Evolutionary conservation across 2,113 vertebrate genomes (phyloP).

Genomic region (Xenopus tropicalis): UCB_Xtro_10.0 CM004443.2:41131501-41132000

Average conservation of each 20-base stretch:
- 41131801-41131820: neutral
- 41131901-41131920: no score
- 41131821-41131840: neutral
- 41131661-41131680: conserved; percentile 7
- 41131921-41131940: no score
- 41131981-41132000: no score
- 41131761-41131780: neutral
- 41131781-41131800: neutral
- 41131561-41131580: conserved; percentile 32
- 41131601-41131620: conserved; percentile 21
- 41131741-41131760: neutral
- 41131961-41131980: no score
- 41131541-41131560: conserved; percentile 39
- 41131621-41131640: neutral
- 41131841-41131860: no score
- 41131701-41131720: conserved; percentile 7
- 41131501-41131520: conserved; percentile 30
- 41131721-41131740: neutral
- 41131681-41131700: conserved; percentile 7
- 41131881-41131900: no score
- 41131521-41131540: conserved; percentile 10
- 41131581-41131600: conserved; percentile 17
- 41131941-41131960: no score
- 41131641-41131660: conserved; percentile 25
- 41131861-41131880: no score